Base-by-base conservation (phyloP, 1,140 invertebrate genomes). In the Pomacea maculata region DNA sequence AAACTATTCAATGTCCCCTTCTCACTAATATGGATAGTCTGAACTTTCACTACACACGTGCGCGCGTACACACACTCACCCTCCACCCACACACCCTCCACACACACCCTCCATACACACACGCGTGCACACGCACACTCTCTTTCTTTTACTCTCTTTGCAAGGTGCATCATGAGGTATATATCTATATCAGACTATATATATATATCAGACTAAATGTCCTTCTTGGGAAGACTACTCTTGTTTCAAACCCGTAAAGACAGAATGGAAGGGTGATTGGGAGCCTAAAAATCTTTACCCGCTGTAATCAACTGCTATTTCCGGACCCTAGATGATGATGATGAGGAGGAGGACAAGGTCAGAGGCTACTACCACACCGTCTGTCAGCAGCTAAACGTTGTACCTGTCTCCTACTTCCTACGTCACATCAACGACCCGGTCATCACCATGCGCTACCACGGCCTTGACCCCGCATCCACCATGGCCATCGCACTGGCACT, bases 401-500 rank as follows among this genome's bases (percentile, higher is more conserved):
- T 90, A 9, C 91, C 91, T 7, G 86, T 90, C 29, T 87, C 87
- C 6, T 91, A 91, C 80, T 91, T 91, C 82, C 80, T 88, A 17
- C 86, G 89, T 5, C 89, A 91, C 78, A 89, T 92, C 29, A 77
- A 83, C 52, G 87, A 91, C 71, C 76, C 80, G 45, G 85, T 86
- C 72, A 85, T 92, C 52, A 85, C 83, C 0, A 90, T 92, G 89
- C 82, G 87, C 29, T 89, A 89, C 80, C 90, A 91, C 78, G 90
- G 90, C n/a, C 85, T 92, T 11, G 89, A 88, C 19, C 78, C 87
- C 2, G 81, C 79, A 12, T 89, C 86, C 45, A 85, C 89, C 61
- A 89, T 86, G 82, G 90, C 91, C 21, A 90, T 92, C 21, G 90
- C 90, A 21, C 84, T 90, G 68, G 86, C 90, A 21, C 81, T 92